Base-by-base conservation (phyloP, 2,888 invertebrate genomes). In the Leucophora obtusa region DNA sequence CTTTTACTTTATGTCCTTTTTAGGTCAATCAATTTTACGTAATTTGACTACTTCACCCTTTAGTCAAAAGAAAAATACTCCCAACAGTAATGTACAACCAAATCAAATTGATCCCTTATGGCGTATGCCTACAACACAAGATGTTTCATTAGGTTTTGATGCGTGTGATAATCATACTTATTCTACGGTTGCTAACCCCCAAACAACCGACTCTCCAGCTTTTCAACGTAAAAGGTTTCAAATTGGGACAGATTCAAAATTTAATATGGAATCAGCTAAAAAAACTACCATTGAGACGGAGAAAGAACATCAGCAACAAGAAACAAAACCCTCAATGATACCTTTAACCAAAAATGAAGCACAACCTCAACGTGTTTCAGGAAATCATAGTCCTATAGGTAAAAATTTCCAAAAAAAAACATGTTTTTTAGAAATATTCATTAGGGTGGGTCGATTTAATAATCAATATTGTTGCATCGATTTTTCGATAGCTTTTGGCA, bases 361-460 rank as follows among this genome's bases (percentile, higher is more conserved):
- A 15, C 83, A 83, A 59, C 58, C 83, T 54, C 79, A 85, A 66
- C 86, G 88, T 81, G 83, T 89, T 86, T 93, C 93, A 54, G 94
- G 94, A 82, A 95, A 94, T 91, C 95, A 95, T 70, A 95, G 95
- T 90, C 95, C 95, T 47, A 94, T 95, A 88, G 90, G 90, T 90
- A 82, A 82, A 60, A 72, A 38, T 15, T n/a, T n/a, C n/a, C n/a
- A n/a, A n/a, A n/a, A n/a, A n/a, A n/a, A n/a, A n/a, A n/a, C n/a
- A 24, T 24, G 24, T 5, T 24, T 24, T 24, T 24, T n/a, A n/a
- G n/a, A n/a, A n/a, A n/a, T n/a, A n/a, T n/a, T n/a, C n/a, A n/a
- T n/a, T n/a, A n/a, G n/a, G n/a, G n/a, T n/a, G n/a, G n/a, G n/a
- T n/a, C n/a, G n/a, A n/a, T n/a, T n/a, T n/a, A n/a, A n/a, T n/a